phyloP scores from a whole-genome alignment of 2,113 vertebrate genomes.

The zebrafish (Danio rerio) region DNA sequence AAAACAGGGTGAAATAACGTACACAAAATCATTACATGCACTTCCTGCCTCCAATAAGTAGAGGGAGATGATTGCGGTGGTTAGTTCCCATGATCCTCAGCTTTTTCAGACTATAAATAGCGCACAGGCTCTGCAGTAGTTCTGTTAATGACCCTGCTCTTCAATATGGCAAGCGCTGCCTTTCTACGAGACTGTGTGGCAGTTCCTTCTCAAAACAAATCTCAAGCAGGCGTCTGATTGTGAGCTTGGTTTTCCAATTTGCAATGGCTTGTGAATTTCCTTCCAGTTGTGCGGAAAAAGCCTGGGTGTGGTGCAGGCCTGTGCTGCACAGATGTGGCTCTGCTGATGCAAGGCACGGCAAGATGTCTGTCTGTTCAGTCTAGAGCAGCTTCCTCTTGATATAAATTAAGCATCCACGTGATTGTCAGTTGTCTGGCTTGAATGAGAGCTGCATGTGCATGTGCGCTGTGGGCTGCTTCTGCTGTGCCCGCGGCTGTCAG shows the following conservation, averaged over 20 bases:
- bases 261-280: slow-evolving; percentile 32
- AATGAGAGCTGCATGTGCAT: slow-evolving; percentile 44
- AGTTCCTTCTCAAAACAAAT: slow-evolving; percentile 40
- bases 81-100: slow-evolving; percentile 65
- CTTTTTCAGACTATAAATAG: slow-evolving; percentile 55
- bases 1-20: slow-evolving; percentile 14
- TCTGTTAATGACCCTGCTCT: slow-evolving; percentile 66
- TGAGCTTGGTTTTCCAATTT: slow-evolving; percentile 30
- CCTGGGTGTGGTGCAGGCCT: slow-evolving; percentile 45
- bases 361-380: slow-evolving; percentile 62
- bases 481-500: neutral
- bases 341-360: slow-evolving; percentile 71
- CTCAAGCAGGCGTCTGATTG: slow-evolving; percentile 24
- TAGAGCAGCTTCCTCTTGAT: slow-evolving; percentile 66
- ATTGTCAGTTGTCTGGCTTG: slow-evolving; percentile 65
- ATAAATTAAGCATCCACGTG: slow-evolving; percentile 63
- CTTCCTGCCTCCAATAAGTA: slow-evolving; percentile 17
- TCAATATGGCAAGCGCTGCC: neutral
- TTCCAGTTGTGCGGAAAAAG: slow-evolving; percentile 7
- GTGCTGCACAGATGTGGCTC: slow-evolving; percentile 50
- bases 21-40: neutral
- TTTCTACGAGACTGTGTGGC: neutral
- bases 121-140: slow-evolving; percentile 53
- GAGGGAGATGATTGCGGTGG: slow-evolving; percentile 59
- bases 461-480: neutral